Percentiles rank a stretch among this genome's conserved stretches.
Conservation (phyloP, 1,140 invertebrate genomes). For the Zaprionus nigranus region DNA sequence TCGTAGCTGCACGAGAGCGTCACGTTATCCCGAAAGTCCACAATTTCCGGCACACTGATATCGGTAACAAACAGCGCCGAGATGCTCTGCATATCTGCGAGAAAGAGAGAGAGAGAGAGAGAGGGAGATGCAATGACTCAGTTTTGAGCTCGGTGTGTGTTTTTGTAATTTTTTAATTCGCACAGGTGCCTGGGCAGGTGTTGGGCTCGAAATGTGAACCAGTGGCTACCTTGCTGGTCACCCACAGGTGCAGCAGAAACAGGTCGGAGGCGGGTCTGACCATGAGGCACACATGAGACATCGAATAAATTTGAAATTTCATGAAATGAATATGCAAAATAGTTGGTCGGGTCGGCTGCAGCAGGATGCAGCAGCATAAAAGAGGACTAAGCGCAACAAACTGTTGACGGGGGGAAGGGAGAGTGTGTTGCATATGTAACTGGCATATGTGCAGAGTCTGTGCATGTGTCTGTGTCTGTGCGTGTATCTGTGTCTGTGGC, state of each 20-base stretch:
- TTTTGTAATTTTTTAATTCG: conserved; percentile 54
- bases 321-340: conserved; percentile 80
- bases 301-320: conserved; percentile 79
- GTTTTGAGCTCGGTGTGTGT: neutral
- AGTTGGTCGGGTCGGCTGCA: conserved; percentile 47
- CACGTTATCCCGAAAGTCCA: conserved; percentile 86
- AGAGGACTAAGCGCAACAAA: conserved; percentile 35
- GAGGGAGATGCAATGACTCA: neutral
- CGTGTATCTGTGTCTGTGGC: conserved; percentile 31
- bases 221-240: neutral
- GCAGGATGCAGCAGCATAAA: conserved; percentile 9
- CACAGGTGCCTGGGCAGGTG: conserved; percentile 50
- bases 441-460: conserved; percentile 38
- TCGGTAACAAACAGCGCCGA: conserved; percentile 75
- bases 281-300: conserved; percentile 56
- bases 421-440: conserved; percentile 40
- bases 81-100: conserved; percentile 57
- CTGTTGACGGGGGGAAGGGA: neutral
- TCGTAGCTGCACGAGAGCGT: conserved; percentile 86
- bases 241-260: neutral
- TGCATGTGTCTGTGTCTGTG: conserved; percentile 19
- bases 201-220: conserved; percentile 24
- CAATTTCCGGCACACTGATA: conserved; percentile 85
- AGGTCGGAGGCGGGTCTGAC: conserved; percentile 1
- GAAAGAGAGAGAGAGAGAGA: conserved; percentile 15